Conservation (phyloP, 2,797 vertebrate genomes). For the Cuniculus paca region DNA sequence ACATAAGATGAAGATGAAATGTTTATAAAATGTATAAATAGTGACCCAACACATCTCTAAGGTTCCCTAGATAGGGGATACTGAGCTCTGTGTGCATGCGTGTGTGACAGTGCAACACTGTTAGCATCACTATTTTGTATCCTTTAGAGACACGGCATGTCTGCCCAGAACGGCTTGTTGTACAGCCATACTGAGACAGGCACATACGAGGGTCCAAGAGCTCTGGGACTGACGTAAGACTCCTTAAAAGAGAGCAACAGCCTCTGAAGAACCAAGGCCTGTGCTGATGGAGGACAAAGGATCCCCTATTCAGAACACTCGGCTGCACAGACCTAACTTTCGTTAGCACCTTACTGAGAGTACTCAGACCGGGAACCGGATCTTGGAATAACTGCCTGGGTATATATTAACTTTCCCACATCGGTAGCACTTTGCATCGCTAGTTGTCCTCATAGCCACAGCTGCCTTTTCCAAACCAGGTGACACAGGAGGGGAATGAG, state of each 20-base stretch:
- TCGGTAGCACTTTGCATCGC: not conserved
- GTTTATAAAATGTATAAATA: not conserved
- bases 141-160: not conserved
- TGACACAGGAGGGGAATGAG: not conserved
- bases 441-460: not conserved
- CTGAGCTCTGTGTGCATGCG: not conserved
- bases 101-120: not conserved
- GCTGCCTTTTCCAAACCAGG: not conserved
- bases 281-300: not conserved
- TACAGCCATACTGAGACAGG: not conserved
- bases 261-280: not conserved
- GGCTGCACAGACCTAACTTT: not conserved
- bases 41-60: not conserved
- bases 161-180: not conserved
- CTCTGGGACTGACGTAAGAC: not conserved
- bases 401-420: not conserved
- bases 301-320: not conserved
- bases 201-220: not conserved
- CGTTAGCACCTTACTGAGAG: constrained; percentile 6
- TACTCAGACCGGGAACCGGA: not conserved
- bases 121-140: not conserved
- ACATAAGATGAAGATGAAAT: not conserved
- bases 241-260: not conserved
- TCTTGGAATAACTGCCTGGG: not conserved
- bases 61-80: not conserved